Evolutionary conservation across 2,797 vertebrate genomes (phyloP).

Genomic region (Chelonia mydas): DNA sequence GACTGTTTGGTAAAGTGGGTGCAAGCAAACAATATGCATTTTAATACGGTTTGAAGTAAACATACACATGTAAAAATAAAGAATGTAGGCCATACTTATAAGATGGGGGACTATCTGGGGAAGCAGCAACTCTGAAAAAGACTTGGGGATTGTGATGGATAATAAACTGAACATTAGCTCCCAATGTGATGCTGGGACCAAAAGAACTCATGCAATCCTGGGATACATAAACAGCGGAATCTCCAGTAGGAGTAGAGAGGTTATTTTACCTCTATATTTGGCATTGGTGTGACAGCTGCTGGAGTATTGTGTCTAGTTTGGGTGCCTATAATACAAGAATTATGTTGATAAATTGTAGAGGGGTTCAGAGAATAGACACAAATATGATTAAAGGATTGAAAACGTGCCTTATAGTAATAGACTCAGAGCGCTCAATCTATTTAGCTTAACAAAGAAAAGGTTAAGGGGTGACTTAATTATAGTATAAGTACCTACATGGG

Average conservation of each 20-base stretch:
- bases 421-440: too few relatives aligned
- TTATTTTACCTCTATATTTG: background rate
- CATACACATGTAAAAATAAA: background rate
- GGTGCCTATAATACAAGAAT: background rate
- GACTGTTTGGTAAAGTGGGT: background rate
- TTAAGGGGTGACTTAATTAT: background rate
- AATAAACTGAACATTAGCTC: background rate
- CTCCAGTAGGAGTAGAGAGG: background rate
- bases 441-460: too few relatives aligned
- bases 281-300: background rate
- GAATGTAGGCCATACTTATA: background rate
- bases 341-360: background rate
- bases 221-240: background rate
- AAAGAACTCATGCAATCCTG: background rate
- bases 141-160: background rate
- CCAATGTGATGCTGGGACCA: background rate
- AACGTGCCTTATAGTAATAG: background rate
- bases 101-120: background rate
- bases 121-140: background rate
- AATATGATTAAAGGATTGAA: background rate
- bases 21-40: background rate
- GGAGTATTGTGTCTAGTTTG: background rate
- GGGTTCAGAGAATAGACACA: background rate
- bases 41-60: background rate
- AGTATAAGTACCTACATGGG: background rate